Evolutionary conservation across 2,888 invertebrate genomes (phyloP).

Genomic region (Glyphotaelius pellucidus): DNA sequence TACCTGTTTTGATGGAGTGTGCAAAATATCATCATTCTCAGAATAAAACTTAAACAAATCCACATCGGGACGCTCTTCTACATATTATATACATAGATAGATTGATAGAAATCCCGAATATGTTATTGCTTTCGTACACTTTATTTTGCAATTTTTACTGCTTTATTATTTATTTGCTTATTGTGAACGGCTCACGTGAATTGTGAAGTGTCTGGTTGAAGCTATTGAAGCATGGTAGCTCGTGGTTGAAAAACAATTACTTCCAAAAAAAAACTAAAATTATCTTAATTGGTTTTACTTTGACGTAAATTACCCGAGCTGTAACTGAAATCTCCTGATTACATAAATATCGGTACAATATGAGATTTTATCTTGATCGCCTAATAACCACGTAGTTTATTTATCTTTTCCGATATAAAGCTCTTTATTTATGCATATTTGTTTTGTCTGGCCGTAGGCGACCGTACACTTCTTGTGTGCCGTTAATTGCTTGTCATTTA

Average conservation of each 20-base stretch:
- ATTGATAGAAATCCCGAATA: no score
- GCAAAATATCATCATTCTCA: no score
- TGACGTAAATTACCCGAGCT: neutral
- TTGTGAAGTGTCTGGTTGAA: no score
- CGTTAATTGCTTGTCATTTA: conserved; percentile 25
- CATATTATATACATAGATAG: no score
- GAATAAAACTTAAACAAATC: no score
- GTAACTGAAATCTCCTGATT: neutral
- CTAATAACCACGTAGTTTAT: conserved; percentile 19
- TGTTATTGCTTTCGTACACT: no score
- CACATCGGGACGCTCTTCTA: no score
- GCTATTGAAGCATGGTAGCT: no score
- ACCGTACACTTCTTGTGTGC: neutral
- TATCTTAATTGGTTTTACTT: neutral
- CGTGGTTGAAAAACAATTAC: neutral
- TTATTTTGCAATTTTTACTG: no score
- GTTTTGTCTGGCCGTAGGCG: conserved; percentile 28
- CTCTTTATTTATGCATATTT: conserved; percentile 22
- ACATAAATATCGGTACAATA: neutral
- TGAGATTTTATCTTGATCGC: neutral
- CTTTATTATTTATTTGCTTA: no score
- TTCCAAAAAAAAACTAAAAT: neutral
- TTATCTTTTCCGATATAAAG: conserved; percentile 14
- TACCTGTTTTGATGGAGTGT: no score
- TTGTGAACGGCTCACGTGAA: no score